Percentiles rank a stretch among this genome's conserved stretches.
phyloP scores from a whole-genome alignment of 2,113 vertebrate species.

The Cercopithecus mona region DNA sequence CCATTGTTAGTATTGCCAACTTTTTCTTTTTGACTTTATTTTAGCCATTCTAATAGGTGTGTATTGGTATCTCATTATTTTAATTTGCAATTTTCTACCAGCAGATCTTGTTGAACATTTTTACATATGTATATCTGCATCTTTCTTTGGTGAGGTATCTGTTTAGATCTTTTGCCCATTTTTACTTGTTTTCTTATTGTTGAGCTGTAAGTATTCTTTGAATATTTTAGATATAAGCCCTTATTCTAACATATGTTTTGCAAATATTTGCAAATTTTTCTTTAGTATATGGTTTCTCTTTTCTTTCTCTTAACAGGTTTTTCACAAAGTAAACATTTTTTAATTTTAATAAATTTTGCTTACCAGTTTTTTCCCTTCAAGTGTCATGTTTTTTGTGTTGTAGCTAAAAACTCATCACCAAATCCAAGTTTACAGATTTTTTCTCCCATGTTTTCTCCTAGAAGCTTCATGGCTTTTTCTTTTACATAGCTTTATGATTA shows the following conservation, averaged over 20 bases:
- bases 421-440: neutral
- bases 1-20: neutral
- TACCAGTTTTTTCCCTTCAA: neutral
- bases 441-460: neutral
- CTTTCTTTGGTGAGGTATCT: neutral
- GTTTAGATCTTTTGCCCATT: neutral
- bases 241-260: neutral
- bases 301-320: neutral
- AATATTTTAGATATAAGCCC: neutral
- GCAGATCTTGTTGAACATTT: neutral
- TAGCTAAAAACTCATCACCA: neutral
- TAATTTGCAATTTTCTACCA: neutral
- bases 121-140: neutral
- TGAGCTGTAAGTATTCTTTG: neutral
- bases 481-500: neutral
- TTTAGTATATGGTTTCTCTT: neutral
- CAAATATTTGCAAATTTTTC: neutral
- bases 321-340: neutral
- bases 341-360: neutral
- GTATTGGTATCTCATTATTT: neutral
- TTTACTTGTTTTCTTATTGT: neutral
- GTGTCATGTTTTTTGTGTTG: neutral
- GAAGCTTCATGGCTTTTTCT: neutral
- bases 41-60: neutral
- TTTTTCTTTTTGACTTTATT: neutral